A percentile compares a stretch with the other conserved stretches of the same genome.
Conservation (phyloP, 2,888 invertebrate genomes). For the Cheilosia grossa region DNA sequence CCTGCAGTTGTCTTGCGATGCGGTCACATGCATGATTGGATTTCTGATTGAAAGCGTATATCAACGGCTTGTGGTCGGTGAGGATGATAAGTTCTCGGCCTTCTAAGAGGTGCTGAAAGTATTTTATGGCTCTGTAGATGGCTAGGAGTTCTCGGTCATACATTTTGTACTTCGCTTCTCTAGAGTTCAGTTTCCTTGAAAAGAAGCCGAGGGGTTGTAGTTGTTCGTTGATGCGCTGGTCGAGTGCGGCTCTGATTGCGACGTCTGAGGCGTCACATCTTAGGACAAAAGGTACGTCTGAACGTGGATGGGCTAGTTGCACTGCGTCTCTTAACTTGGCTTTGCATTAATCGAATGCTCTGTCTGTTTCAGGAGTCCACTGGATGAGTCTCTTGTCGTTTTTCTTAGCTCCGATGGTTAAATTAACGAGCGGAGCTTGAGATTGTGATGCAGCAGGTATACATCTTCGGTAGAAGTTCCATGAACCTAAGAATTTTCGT, state of each 20-base stretch:
- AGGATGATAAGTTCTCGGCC: slow-evolving; percentile 34
- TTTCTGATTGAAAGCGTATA: slow-evolving; percentile 35
- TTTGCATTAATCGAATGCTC: slow-evolving; percentile 66
- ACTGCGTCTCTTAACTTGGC: slow-evolving; percentile 26
- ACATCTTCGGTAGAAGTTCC: slow-evolving; percentile 48
- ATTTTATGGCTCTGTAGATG: slow-evolving; percentile 18
- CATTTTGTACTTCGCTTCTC: slow-evolving; percentile 31
- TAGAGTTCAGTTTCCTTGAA: slow-evolving; percentile 76
- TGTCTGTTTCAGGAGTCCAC: slow-evolving; percentile 11
- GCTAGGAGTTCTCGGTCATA: slow-evolving; percentile 18
- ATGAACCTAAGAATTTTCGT: slow-evolving; percentile 35
- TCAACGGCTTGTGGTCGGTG: slow-evolving; percentile 44
- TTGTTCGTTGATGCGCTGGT: slow-evolving; percentile 14
- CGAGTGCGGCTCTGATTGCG: not conserved
- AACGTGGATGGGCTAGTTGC: slow-evolving; percentile 36
- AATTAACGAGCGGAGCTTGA: slow-evolving; percentile 38
- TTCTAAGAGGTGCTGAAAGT: slow-evolving; percentile 29
- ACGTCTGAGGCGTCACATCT: slow-evolving; percentile 40
- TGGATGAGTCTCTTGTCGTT: slow-evolving; percentile 54
- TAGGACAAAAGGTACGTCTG: slow-evolving; percentile 14
- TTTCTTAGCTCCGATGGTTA: slow-evolving; percentile 48
- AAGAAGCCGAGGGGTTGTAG: slow-evolving; percentile 78
- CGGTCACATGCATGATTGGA: slow-evolving; percentile 39
- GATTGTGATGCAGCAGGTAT: slow-evolving; percentile 30
- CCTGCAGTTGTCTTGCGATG: slow-evolving; percentile 21